A percentile compares a stretch with the other conserved stretches of the same genome.
Conservation (phyloP, 2,797 vertebrate genomes). For the Coluber constrictor region DNA sequence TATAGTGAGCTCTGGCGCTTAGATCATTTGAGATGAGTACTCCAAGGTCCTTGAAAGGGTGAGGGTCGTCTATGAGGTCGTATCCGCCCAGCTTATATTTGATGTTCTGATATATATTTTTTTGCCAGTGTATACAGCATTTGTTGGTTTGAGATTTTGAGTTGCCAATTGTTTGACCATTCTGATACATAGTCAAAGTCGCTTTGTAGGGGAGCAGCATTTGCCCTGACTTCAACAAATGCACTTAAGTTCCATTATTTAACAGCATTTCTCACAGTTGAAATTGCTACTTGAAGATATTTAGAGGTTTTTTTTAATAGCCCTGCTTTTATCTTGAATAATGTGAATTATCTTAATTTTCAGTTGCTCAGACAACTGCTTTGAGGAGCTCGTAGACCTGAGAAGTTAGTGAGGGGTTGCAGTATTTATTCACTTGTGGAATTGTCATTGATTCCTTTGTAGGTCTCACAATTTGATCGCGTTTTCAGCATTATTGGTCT, state of each 20-base stretch:
- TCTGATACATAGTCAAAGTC: no score
- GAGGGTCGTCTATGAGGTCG: no score
- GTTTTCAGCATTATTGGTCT: not conserved
- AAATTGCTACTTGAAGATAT: not conserved
- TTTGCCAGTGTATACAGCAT: no score
- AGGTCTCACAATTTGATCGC: not conserved
- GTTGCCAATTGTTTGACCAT: no score
- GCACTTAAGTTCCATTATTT: not conserved
- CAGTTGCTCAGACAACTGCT: not conserved
- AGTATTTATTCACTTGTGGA: not conserved
- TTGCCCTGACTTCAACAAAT: no score
- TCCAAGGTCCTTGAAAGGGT: no score
- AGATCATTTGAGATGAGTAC: no score
- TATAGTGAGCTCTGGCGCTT: no score
- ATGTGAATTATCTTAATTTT: not conserved
- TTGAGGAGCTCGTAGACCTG: not conserved
- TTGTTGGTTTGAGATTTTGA: no score
- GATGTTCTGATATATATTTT: no score
- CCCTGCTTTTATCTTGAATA: not conserved
- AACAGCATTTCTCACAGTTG: not conserved
- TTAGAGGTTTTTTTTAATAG: not conserved
- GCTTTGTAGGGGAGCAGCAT: no score
- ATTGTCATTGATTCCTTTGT: not conserved
- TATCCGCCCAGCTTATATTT: no score
- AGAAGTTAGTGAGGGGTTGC: not conserved